A percentile compares a stretch with the other conserved stretches of the same genome.
phyloP scores from a whole-genome alignment of 2,797 vertebrate species.

The Artibeus lituratus region DNA sequence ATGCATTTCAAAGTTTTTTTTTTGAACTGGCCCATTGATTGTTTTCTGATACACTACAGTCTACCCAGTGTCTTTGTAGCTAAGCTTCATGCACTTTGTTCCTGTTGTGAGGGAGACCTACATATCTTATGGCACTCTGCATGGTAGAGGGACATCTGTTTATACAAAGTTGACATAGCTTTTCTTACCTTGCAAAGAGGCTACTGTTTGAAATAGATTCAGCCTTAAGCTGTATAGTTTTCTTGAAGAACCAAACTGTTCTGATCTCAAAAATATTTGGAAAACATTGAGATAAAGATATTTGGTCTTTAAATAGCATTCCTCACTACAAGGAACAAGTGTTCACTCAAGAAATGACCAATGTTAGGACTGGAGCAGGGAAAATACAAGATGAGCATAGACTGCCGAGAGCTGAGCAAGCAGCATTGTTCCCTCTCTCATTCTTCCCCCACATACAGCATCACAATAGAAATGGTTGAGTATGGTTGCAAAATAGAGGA shows the following conservation, averaged over 20 bases:
- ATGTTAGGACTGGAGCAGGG: neutral
- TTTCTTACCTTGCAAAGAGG: neutral
- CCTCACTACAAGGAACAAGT: neutral
- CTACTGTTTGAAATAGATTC: neutral
- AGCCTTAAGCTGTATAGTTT: neutral
- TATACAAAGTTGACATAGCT: neutral
- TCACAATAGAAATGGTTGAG: too few relatives aligned
- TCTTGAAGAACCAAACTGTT: neutral
- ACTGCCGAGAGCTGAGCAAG: neutral
- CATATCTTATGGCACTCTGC: neutral
- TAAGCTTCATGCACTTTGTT: neutral
- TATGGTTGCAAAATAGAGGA: too few relatives aligned
- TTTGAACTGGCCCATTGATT: neutral
- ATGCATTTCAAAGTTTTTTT: neutral
- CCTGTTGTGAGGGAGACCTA: neutral
- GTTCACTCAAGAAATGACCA: neutral
- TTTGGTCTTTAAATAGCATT: neutral
- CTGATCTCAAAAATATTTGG: neutral
- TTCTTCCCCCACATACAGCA: too few relatives aligned
- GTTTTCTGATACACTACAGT: too few relatives aligned
- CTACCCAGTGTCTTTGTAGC: neutral
- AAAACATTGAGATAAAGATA: neutral
- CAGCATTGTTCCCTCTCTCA: too few relatives aligned
- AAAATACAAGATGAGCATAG: neutral
- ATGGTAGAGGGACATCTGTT: neutral